phyloP scores from a whole-genome alignment of 2,888 invertebrate species.

The Erebia aethiops region DNA sequence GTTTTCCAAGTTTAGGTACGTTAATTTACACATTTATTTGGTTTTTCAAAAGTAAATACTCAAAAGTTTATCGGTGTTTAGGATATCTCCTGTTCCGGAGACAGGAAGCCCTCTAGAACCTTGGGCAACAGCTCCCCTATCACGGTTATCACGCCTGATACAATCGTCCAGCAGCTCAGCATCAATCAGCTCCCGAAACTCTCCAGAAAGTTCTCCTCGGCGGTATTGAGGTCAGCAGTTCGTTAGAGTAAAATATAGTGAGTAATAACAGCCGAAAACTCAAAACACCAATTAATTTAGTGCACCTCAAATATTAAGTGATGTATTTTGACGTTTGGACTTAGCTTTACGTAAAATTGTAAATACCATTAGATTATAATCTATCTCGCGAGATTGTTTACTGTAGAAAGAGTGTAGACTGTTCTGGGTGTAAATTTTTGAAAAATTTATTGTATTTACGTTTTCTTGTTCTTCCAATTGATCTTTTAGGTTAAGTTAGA shows the following conservation, averaged over 20 bases:
- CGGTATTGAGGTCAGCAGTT: slow-evolving; percentile 29
- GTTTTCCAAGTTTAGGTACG: too few species aligned
- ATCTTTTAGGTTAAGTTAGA: too few species aligned
- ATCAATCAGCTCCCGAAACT: slow-evolving; percentile 59
- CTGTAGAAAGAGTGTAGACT: too few species aligned
- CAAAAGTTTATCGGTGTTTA: slow-evolving; percentile 38
- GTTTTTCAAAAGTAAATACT: background rate
- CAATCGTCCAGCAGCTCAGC: slow-evolving; percentile 61
- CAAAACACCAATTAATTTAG: background rate
- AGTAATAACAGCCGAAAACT: background rate
- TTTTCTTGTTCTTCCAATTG: too few species aligned
- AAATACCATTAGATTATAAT: too few species aligned
- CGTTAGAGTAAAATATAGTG: too few species aligned
- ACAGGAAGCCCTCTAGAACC: slow-evolving; percentile 69
- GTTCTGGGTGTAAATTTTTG: too few species aligned
- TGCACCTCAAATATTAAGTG: background rate
- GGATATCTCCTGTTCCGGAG: slow-evolving; percentile 65
- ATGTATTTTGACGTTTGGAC: background rate
- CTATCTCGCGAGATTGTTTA: too few species aligned
- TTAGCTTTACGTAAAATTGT: too few species aligned
- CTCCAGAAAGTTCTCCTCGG: slow-evolving; percentile 48
- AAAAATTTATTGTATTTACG: too few species aligned
- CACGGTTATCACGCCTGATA: slow-evolving; percentile 66
- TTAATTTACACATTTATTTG: too few species aligned
- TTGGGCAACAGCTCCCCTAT: slow-evolving; percentile 75